Percentiles rank a stretch among this genome's conserved stretches.
Conservation (phyloP, 2,113 vertebrate species). For the Nerophis lumbriciformis region DNA sequence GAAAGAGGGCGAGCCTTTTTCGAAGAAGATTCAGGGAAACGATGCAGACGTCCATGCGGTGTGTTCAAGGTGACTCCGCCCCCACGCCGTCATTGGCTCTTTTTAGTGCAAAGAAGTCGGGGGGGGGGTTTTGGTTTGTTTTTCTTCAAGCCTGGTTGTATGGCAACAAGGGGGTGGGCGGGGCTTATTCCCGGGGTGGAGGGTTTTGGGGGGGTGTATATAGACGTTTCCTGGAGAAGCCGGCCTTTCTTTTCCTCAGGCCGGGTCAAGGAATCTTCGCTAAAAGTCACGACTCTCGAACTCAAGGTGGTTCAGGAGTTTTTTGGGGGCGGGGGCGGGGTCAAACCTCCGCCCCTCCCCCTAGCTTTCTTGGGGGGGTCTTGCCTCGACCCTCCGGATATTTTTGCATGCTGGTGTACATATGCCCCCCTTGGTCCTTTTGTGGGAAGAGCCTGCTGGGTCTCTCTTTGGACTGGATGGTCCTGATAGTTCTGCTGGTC, state of each 20-base stretch:
- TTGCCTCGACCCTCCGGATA: constrained; percentile 43
- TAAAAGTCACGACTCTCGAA: constrained; percentile 1
- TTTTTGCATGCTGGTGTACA: constrained; percentile 73
- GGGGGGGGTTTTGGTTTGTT: constrained; percentile 36
- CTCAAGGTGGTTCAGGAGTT: constrained; percentile 32
- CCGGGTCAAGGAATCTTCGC: constrained; percentile 29
- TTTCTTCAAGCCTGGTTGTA: constrained; percentile 41
- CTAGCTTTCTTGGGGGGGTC: constrained; percentile 19
- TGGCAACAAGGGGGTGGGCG: constrained; percentile 22
- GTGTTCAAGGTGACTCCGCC: constrained; percentile 28
- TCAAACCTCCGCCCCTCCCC: background rate
- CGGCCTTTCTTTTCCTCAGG: constrained; percentile 57
- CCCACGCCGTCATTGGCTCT: constrained; percentile 1
- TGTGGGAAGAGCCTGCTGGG: constrained; percentile 36
- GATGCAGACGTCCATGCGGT: constrained; percentile 63
- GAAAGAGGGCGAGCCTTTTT: constrained; percentile 67
- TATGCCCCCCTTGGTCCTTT: constrained; percentile 50
- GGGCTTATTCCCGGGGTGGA: constrained; percentile 32
- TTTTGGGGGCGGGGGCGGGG: background rate
- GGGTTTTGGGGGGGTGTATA: constrained; percentile 42
- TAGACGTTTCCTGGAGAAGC: constrained; percentile 50
- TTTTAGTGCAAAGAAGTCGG: constrained; percentile 31
- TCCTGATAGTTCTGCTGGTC: too few species aligned
- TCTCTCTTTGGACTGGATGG: background rate
- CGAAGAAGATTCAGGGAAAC: constrained; percentile 72